Evolutionary conservation across 1,140 invertebrate species (phyloP).

Genomic region (Heliconius eleuchia): DNA sequence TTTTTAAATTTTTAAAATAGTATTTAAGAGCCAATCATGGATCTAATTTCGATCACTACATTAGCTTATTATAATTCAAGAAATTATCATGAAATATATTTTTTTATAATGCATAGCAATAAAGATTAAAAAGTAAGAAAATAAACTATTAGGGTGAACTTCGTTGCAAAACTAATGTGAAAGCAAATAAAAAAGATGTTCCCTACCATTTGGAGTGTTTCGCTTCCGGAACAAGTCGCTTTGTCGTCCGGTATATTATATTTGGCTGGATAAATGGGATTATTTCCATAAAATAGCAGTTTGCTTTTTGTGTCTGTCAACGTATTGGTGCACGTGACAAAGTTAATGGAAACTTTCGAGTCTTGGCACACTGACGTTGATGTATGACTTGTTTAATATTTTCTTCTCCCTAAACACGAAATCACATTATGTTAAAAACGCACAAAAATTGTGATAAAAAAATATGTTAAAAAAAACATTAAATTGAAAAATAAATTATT

Average conservation of each 20-base stretch:
- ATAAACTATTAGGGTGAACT: conserved; percentile 3
- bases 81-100: neutral
- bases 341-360: conserved; percentile 40
- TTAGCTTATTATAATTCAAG: too few relatives aligned
- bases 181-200: conserved; percentile 64
- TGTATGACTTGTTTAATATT: conserved; percentile 20
- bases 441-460: too few relatives aligned
- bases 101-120: neutral
- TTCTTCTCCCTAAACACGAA: neutral
- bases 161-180: conserved; percentile 26
- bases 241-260: conserved; percentile 72
- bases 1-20: too few relatives aligned
- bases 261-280: conserved; percentile 61
- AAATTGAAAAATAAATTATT: neutral
- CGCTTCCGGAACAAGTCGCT: conserved; percentile 77
- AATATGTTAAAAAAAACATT: too few relatives aligned
- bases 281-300: conserved; percentile 77
- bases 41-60: too few relatives aligned
- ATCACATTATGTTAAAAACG: neutral
- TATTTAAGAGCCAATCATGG: too few relatives aligned
- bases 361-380: conserved; percentile 30
- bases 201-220: conserved; percentile 61
- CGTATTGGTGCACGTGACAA: conserved; percentile 60
- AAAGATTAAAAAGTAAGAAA: neutral
- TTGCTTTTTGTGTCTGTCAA: conserved; percentile 58